A percentile compares a stretch with the other conserved stretches of the same genome.
phyloP scores from a whole-genome alignment of 2,888 invertebrate genomes.

The Epsilonema sp. region DNA sequence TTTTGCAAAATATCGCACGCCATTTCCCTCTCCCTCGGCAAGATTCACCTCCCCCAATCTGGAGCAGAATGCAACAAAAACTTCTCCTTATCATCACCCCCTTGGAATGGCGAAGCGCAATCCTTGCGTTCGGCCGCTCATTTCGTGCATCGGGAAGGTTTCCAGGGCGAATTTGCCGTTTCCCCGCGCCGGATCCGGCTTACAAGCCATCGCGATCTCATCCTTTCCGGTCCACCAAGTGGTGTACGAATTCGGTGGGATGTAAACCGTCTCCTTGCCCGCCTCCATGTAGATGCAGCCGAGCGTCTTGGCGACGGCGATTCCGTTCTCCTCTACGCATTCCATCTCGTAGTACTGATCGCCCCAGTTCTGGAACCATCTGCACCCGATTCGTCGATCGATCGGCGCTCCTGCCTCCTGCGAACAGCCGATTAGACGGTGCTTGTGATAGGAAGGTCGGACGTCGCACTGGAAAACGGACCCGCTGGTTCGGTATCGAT shows the following conservation, averaged over 20 bases:
- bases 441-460: background rate
- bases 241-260: background rate
- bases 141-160: too few relatives aligned
- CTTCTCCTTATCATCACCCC: too few relatives aligned
- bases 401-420: conserved; percentile 14
- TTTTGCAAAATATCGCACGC: too few relatives aligned
- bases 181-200: too few relatives aligned
- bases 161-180: too few relatives aligned
- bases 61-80: too few relatives aligned
- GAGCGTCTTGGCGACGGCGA: background rate
- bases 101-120: too few relatives aligned
- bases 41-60: too few relatives aligned
- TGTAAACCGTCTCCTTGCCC: background rate
- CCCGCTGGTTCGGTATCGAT: conserved; percentile 16
- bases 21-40: too few relatives aligned
- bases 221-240: background rate
- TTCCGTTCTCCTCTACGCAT: background rate
- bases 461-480: conserved; percentile 19
- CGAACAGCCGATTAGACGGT: conserved; percentile 15
- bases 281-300: conserved; percentile 1
- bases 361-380: conserved; percentile 14
- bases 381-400: conserved; percentile 20
- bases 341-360: background rate
- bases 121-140: too few relatives aligned
- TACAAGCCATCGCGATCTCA: background rate